Evolutionary conservation across 2,797 vertebrate genomes (phyloP), one percentile per base, ranked within the genome.

Genomic region (Coracias cyanogaster): DNA sequence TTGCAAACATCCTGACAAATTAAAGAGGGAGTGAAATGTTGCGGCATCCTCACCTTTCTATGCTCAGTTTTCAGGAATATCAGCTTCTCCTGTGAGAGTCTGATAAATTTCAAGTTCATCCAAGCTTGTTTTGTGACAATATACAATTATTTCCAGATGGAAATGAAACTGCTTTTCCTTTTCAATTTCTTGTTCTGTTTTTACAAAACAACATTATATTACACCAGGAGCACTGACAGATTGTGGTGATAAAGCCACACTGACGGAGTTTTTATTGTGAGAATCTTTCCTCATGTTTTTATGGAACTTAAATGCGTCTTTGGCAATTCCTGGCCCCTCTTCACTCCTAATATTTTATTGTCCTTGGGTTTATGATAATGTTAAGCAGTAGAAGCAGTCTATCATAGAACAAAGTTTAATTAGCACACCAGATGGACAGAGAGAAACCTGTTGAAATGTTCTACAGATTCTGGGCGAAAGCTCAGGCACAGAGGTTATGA

Each of bases 361-460:
- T 86, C 25, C 39, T 65, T 61, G 84, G 69, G 49, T 60, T 80
- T 71, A 51, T 17, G 67, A 43, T 83, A 89, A 86, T 2, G 2
- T 9, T 74, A 71, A 85, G 41, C 41, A 54, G 15, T 33, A 51
- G 58, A 91, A 81, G 22, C n/a, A 72, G 29, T 24, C 61, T 3
- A 0, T 62, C 69, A 51, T 9, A 84, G 66, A 88, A 90, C 70
- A 90, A 86, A 94, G 58, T 54, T 91, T 94, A 97, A 96, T 94
- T 93, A 90, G 83, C 85, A 82, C 18, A 58, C 79, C 82, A 94
- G 89, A 86, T 93, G 87, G 89, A n/a, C n/a, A 46, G 58, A 79
- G 35, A 62, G 43, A 94, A 62, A 92, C 85, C 80, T 91, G 76
- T 93, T 90, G 94, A 94, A 90, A 93, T 39, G 48, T 76, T 91